Percentiles rank a stretch among this genome's conserved stretches.
Conservation (phyloP, 2,888 invertebrate genomes). For the Rhopalosiphum nymphaeae region DNA sequence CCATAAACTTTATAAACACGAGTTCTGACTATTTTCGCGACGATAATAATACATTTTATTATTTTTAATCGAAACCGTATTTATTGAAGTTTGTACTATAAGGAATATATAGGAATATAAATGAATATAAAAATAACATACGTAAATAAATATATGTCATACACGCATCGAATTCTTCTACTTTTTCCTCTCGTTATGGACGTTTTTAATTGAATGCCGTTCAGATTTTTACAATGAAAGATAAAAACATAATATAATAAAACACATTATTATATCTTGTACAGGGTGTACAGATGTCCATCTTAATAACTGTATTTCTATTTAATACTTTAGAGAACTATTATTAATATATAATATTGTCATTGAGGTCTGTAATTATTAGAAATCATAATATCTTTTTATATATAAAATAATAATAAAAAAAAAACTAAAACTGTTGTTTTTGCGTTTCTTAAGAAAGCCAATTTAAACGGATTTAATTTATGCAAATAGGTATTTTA, state of each 20-base stretch:
- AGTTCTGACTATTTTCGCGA: not conserved
- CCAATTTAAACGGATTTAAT: not conserved
- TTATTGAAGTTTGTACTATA: not conserved
- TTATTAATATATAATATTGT: not conserved
- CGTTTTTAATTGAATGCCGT: not conserved
- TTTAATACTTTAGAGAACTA: not conserved
- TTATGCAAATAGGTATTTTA: not conserved
- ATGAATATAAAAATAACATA: not conserved
- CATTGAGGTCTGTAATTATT: not conserved
- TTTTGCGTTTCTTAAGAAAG: not conserved
- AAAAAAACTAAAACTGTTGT: not conserved
- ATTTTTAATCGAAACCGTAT: not conserved
- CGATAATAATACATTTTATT: not conserved
- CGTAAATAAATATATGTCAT: not conserved
- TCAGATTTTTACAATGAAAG: constrained; percentile 13
- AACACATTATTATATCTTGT: not conserved
- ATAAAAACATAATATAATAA: not conserved
- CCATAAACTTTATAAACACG: not conserved
- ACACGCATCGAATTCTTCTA: not conserved
- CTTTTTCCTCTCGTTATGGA: not conserved
- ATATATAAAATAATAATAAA: not conserved
- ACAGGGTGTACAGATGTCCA: not conserved
- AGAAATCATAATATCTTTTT: not conserved
- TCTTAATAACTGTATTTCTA: not conserved
- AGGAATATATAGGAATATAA: not conserved